Evolutionary conservation across 2,113 vertebrate species (phyloP).

Genomic region (Sphyrna mokarran): DNA sequence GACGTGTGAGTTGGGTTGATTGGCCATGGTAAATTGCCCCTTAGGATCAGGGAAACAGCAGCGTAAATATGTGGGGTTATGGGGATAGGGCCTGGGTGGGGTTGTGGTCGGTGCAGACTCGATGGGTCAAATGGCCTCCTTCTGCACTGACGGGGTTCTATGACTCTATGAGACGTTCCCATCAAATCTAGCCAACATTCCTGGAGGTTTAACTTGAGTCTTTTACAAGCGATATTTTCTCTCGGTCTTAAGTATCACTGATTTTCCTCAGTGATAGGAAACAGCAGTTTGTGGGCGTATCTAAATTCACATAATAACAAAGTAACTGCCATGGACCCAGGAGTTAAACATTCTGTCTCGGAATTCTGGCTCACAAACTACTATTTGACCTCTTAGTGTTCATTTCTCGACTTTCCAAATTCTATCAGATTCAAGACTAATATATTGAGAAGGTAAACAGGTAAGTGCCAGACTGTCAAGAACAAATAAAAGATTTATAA

Average conservation of each 20-base stretch:
- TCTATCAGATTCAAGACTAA: background rate
- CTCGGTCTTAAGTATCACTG: background rate
- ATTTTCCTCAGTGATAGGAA: too few species aligned
- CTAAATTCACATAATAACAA: background rate
- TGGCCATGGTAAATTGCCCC: too few species aligned
- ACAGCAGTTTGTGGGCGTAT: background rate
- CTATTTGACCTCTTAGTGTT: background rate
- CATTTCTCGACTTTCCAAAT: too few species aligned
- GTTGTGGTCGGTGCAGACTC: too few species aligned
- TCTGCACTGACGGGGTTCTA: too few species aligned
- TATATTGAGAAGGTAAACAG: background rate
- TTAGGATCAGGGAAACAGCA: too few species aligned
- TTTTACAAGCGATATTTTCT: background rate
- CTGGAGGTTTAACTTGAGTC: background rate
- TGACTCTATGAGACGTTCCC: background rate
- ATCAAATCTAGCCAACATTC: background rate
- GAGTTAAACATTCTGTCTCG: background rate
- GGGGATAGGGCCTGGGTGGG: too few species aligned
- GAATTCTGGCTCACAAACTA: background rate
- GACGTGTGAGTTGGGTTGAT: too few species aligned
- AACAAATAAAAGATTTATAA: background rate
- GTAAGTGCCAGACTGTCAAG: background rate
- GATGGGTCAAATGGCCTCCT: too few species aligned
- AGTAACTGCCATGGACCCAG: background rate
- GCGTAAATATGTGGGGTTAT: too few species aligned